Evolutionary conservation across 2,888 invertebrate genomes (phyloP), one percentile per base, ranked within the genome.

Genomic region (Cosmia pyralina): DNA sequence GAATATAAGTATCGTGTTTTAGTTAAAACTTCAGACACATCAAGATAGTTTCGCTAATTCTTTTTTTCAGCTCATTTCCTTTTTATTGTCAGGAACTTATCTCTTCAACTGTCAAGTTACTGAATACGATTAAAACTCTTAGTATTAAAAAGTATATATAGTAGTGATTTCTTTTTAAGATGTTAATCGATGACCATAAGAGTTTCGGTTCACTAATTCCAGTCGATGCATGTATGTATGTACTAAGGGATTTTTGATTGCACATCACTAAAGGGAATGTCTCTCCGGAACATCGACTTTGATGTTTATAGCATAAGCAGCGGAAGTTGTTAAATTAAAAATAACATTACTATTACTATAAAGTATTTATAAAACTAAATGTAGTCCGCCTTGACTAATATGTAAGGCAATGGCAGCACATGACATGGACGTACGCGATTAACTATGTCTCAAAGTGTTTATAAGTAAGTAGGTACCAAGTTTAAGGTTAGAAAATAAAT

Each of bases 301-400:
- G 72, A 77, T 59, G 57, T 78, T 64, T 73, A 85, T 64, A 57
- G 59, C 34, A 38, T 66, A 65, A 59, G 38, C 41, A 50, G 46
- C 77, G 85, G 85, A 86, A 85, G 73, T 70, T 22, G 53, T 73
- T 78, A 74, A 72, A 79, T 73, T 78, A 74, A 70, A 79, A 79
- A 75, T 66, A 79, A 72, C 65, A 69, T n/a, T n/a, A n/a, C 69
- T n/a, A 52, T 15, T 70, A 28, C 28, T 38, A 48, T 57, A 60
- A 67, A 65, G 19, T 68, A 75, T 73, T 62, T 75, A 75, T 73
- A 63, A 44, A 65, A 70, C 34, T 77, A 69, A 81, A 75, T 77
- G 75, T 74, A 46, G 85, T 81, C 74, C 57, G 60, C 85, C 87
- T 85, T 83, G 83, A 68, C 57, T 73, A 65, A 74, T 77, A 72